Percentiles rank a stretch among this genome's conserved stretches.
Evolutionary conservation across 2,797 vertebrate genomes (phyloP).

Genomic region (Danio kyathit): DNA sequence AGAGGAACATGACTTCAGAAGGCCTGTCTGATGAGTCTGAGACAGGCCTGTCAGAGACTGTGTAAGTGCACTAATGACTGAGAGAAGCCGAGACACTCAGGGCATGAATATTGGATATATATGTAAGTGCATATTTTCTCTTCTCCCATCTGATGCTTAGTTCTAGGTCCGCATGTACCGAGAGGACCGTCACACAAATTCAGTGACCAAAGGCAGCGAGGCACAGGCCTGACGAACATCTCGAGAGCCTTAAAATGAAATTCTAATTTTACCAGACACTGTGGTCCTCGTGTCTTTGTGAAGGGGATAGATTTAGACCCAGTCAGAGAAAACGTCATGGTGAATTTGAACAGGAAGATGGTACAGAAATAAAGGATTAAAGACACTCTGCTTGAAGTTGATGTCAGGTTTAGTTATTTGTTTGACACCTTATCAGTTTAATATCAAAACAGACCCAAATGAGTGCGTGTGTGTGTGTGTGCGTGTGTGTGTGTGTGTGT

Average conservation of each 20-base stretch:
- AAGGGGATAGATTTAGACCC: slow-evolving; percentile 18
- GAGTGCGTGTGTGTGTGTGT: too few species aligned
- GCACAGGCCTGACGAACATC: slow-evolving; percentile 8
- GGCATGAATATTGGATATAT: slow-evolving; percentile 76
- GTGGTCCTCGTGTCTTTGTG: slow-evolving; percentile 7
- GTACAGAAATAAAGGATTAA: not conserved
- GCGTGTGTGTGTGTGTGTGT: too few species aligned
- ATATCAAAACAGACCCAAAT: not conserved
- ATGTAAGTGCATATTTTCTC: slow-evolving; percentile 63
- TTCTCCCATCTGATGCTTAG: slow-evolving; percentile 48
- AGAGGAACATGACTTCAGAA: slow-evolving; percentile 68
- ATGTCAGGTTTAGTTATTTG: not conserved
- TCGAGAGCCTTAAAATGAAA: not conserved
- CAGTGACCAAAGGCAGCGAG: slow-evolving; percentile 17
- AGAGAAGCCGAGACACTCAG: slow-evolving; percentile 68
- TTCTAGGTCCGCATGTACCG: slow-evolving; percentile 25
- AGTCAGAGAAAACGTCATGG: not conserved
- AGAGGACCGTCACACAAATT: slow-evolving; percentile 27
- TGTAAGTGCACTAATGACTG: slow-evolving; percentile 79
- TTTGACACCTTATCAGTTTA: not conserved
- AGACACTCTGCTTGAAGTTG: not conserved
- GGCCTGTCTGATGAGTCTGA: slow-evolving; percentile 64
- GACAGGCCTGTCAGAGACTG: slow-evolving; percentile 64
- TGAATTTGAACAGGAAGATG: not conserved
- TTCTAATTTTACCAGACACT: slow-evolving; percentile 22